phyloP scores from a whole-genome alignment of 2,113 vertebrate genomes.

The Caracal caracal region DNA sequence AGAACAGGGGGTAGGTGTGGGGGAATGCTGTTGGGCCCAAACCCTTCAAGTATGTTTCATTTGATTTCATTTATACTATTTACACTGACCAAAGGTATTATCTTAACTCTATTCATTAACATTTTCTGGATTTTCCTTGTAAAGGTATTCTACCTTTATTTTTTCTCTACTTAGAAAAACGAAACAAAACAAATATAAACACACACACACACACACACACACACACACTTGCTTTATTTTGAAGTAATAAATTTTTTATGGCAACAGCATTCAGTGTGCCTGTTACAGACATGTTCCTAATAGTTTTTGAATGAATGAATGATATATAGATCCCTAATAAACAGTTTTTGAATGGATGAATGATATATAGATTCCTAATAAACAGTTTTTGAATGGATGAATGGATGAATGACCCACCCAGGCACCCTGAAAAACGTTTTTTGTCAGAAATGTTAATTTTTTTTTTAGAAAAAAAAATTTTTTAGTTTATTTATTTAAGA shows the following conservation, averaged over 20 bases:
- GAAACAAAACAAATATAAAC: background rate
- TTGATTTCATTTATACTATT: background rate
- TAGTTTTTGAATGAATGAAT: background rate
- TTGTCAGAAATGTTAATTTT: background rate
- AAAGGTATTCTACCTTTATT: background rate
- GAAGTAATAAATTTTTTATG: background rate
- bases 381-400: background rate
- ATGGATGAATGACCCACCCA: background rate
- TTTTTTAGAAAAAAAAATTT: background rate
- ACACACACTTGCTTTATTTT: background rate
- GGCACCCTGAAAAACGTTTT: background rate
- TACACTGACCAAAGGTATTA: background rate
- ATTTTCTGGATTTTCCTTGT: background rate
- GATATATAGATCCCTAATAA: background rate
- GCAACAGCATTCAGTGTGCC: background rate
- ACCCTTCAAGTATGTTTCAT: background rate
- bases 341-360: background rate
- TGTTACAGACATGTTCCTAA: background rate
- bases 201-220: background rate
- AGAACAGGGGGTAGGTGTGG: accelerated
- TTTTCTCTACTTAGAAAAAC: background rate
- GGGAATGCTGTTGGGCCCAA: background rate
- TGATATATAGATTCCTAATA: background rate
- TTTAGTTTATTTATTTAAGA: too few species aligned
- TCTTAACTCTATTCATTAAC: background rate